These are phyloP conservation scores for Oncopodura yosiiana DNA, from an alignment of 1,140 invertebrate genomes.

Conservation along the genomic window DNA sequence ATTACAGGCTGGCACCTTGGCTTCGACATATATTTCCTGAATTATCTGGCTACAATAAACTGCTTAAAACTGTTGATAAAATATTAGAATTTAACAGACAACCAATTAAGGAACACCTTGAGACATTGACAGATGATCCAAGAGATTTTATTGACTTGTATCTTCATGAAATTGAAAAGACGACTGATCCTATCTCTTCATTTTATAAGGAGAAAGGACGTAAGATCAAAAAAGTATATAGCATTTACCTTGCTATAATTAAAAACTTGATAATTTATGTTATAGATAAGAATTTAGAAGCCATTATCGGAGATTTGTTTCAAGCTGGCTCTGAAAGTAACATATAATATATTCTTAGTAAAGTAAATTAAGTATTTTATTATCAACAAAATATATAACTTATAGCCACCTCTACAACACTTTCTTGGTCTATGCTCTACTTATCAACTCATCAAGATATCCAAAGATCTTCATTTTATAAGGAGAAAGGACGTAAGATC, in stretches of 20 bases:
- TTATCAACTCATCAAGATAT: background rate
- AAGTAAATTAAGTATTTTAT: background rate
- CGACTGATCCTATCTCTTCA: conserved; percentile 13
- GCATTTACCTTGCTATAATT: background rate
- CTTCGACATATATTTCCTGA: conserved; percentile 60
- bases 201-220: conserved; percentile 17
- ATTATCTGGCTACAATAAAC: conserved; percentile 61
- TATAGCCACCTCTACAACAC: conserved; percentile 4
- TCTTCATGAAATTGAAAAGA: conserved; percentile 14
- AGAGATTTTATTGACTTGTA: conserved; percentile 22
- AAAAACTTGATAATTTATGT: background rate
- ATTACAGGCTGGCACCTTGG: too few relatives aligned
- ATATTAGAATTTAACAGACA: too few relatives aligned
- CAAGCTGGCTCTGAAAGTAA: background rate
- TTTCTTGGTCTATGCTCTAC: conserved; percentile 7
- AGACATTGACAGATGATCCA: too few relatives aligned
- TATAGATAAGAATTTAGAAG: background rate
- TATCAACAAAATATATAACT: too few relatives aligned
- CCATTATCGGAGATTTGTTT: background rate
- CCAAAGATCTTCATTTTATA: conserved; percentile 13
- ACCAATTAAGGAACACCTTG: too few relatives aligned
- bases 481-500: conserved; percentile 11
- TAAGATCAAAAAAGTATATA: background rate
- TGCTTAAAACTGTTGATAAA: too few relatives aligned
- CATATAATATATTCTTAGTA: background rate